Base-by-base conservation (phyloP, 2,888 invertebrate genomes). In the Drosophila mettleri region DNA sequence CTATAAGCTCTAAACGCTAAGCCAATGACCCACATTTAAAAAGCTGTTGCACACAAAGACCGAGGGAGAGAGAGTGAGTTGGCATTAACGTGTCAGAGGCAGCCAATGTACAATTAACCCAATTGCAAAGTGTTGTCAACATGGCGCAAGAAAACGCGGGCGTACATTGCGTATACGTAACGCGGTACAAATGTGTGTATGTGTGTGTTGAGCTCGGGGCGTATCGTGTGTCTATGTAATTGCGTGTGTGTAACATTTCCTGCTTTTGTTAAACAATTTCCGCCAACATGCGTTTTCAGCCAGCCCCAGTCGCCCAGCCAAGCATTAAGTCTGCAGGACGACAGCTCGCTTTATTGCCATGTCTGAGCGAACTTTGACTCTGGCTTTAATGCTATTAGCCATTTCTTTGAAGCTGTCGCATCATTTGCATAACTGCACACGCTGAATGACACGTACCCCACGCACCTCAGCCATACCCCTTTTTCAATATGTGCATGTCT, bases 91-190 rank as follows among this genome's bases (percentile, higher is more conserved):
- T 64, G 54, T 75, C 66, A 61, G 68, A 81, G 66, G 68, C 61
- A 74, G 66, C 78, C 86, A 73, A 75, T 78, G 86, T 73, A 88
- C 84, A 84, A 84, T 86, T 84, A 84, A 84, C 88, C 86, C 84
- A 84, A 84, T 84, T 84, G 88, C 80, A 78, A 86, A 88, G 71
- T 74, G 88, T 70, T 85, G 88, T 85, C 84, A 86, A 85, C 86
- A 87, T 79, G 76, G 5, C 4, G 24, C 24, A 24, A 24, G 24
- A 24, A 24, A 24, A 69, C 64, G 82, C 86, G 68, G 51, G 74
- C 60, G 49, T 53, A 51, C 79, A 43, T 36, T 70, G 79, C 82
- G 82, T 85, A 82, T 87, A 85, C 79, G 79, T 82, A 68, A 82
- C 72, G 57, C 24, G 14, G 27, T 8, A 3, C 22, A 24, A 6